Conservation (phyloP, 1,140 invertebrate species). For the Berghia stephanieae region DNA sequence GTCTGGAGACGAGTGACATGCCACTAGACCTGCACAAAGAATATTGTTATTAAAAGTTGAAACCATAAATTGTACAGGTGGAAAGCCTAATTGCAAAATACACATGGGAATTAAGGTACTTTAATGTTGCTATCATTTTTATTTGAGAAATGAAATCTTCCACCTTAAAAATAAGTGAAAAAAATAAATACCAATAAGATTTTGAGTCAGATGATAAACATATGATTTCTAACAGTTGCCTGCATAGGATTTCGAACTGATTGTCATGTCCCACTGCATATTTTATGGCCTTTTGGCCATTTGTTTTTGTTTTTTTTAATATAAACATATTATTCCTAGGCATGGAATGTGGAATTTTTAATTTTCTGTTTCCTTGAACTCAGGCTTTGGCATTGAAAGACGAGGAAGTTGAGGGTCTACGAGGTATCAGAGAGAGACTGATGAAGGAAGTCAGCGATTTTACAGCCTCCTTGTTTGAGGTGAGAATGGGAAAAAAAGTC, state of each 20-base stretch:
- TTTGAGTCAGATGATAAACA: not conserved
- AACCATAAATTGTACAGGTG: no score
- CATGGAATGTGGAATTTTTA: not conserved
- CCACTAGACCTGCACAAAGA: no score
- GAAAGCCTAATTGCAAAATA: no score
- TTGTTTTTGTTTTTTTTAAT: not conserved
- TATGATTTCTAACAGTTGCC: not conserved
- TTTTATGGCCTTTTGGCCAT: not conserved
- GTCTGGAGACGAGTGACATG: no score
- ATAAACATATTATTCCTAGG: not conserved
- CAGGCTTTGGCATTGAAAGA: conserved; percentile 29
- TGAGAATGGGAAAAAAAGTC: no score
- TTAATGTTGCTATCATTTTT: not conserved
- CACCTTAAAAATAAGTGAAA: no score
- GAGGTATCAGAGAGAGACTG: conserved; percentile 28
- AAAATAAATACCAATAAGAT: no score
- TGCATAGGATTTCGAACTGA: no score
- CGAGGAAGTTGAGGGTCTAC: conserved; percentile 28
- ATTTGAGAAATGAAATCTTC: no score
- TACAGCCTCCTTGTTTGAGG: conserved; percentile 25
- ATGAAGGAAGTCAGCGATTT: conserved; percentile 31
- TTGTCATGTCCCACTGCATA: no score
- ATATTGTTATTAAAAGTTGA: no score
- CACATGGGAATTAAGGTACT: no score
- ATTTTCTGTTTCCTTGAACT: not conserved